A percentile compares a stretch with the other conserved stretches of the same genome.
These are phyloP conservation scores for Amblyopsis hoosieri DNA, from an alignment of 2,797 vertebrate species.

Conservation along the genomic window DNA sequence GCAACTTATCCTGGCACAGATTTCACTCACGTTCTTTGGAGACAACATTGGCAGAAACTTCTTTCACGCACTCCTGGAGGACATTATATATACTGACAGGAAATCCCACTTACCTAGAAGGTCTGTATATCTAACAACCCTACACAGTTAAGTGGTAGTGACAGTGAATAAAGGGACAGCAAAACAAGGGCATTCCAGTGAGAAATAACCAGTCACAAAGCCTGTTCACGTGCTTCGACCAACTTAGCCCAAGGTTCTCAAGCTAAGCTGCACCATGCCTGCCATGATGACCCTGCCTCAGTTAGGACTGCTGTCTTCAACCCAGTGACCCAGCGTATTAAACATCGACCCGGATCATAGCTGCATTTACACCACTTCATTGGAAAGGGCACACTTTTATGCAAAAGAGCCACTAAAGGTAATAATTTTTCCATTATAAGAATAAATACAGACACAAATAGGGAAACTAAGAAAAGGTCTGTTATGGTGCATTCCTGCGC, in stretches of 20 bases:
- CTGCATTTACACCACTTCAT: constrained; percentile 23
- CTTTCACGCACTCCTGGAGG: constrained; percentile 19
- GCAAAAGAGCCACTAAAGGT: constrained; percentile 11
- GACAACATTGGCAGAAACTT: constrained; percentile 20
- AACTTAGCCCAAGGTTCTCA: constrained; percentile 37
- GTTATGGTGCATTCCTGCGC: constrained; percentile 60
- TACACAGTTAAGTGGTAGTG: constrained; percentile 55
- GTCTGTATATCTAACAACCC: constrained; percentile 51
- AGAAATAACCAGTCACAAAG: constrained; percentile 64
- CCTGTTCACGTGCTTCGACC: constrained; percentile 53
- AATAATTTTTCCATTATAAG: constrained; percentile 2
- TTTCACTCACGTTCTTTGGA: constrained; percentile 3
- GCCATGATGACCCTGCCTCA: constrained; percentile 6
- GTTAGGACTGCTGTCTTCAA: constrained; percentile 37
- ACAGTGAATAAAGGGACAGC: constrained; percentile 63
- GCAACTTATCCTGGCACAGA: constrained; percentile 7
- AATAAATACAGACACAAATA: constrained; percentile 9
- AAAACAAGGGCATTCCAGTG: constrained; percentile 48
- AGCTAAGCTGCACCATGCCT: constrained; percentile 22
- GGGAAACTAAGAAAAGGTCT: constrained; percentile 18
- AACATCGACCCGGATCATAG: constrained; percentile 25
- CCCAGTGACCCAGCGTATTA: constrained; percentile 40
- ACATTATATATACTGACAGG: constrained; percentile 51
- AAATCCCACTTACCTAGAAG: constrained; percentile 66
- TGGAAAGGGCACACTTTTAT: constrained; percentile 7